Evolutionary conservation across 1,140 invertebrate genomes (phyloP).

Genomic region (Lepidotrigona ventralis): DNA sequence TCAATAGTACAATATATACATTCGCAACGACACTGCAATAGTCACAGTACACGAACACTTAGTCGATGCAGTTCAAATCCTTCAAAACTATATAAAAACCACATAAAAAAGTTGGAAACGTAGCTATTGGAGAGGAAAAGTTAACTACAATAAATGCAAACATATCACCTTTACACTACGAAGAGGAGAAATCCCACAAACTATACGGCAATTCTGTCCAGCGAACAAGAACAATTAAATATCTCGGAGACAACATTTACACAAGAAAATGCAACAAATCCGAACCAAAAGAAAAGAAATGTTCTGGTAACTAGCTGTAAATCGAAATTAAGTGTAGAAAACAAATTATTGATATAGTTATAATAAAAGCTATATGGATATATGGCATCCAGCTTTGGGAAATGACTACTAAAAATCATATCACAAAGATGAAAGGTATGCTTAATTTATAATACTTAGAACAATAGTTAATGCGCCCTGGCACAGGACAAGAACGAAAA

Average conservation of each 20-base stretch:
- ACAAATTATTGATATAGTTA: not conserved
- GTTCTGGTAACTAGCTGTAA: not conserved
- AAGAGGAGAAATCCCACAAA: not conserved
- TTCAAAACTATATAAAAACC: not conserved
- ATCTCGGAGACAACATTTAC: not conserved
- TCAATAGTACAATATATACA: not conserved
- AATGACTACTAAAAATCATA: not conserved
- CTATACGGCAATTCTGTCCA: not conserved
- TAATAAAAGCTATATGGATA: not conserved
- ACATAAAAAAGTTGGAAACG: not conserved
- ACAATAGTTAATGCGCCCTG: not conserved
- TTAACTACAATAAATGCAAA: not conserved
- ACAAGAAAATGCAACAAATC: not conserved
- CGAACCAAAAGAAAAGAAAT: not conserved
- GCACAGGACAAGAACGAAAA: not conserved
- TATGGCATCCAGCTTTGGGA: not conserved
- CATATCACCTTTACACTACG: not conserved
- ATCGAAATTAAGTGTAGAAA: not conserved
- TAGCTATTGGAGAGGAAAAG: not conserved
- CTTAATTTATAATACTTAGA: not conserved
- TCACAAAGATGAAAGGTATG: not conserved
- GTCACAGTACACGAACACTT: not conserved
- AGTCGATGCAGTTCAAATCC: not conserved
- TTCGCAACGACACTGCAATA: not conserved
- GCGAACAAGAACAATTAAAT: not conserved